phyloP scores from a whole-genome alignment of 2,113 vertebrate species.

The Stercorarius parasiticus region DNA sequence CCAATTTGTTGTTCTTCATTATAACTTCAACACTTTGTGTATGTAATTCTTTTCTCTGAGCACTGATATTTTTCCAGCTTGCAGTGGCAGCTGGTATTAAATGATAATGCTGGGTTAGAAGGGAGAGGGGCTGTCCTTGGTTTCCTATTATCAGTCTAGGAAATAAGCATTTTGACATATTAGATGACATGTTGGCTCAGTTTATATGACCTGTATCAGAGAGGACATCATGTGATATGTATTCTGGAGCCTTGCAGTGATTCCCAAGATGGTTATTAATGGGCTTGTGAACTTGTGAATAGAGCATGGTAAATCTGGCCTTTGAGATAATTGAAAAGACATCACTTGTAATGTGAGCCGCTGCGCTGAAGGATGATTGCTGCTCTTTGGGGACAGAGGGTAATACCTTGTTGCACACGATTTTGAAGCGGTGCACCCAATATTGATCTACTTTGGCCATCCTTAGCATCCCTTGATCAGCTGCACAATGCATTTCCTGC shows the following conservation, averaged over 20 bases:
- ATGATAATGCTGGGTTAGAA: slow-evolving; percentile 30
- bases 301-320: slow-evolving; percentile 34
- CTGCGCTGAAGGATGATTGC: not conserved
- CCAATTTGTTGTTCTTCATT: not conserved
- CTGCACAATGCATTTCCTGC: not conserved
- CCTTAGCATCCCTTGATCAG: not conserved
- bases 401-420: not conserved
- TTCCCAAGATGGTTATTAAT: slow-evolving; percentile 59
- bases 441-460: not conserved
- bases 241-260: not conserved
- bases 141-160: slow-evolving; percentile 9
- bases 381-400: not conserved
- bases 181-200: slow-evolving; percentile 4
- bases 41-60: not conserved
- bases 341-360: slow-evolving; percentile 32
- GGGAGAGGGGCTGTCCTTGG: not conserved
- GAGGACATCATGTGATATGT: not conserved
- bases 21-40: not conserved
- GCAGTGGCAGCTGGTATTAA: slow-evolving; percentile 34
- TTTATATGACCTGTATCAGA: slow-evolving; percentile 16
- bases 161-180: slow-evolving; percentile 49
- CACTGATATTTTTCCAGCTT: slow-evolving; percentile 12
- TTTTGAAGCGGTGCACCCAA: not conserved
- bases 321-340: slow-evolving; percentile 56
- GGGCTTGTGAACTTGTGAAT: slow-evolving; percentile 41